These are phyloP conservation scores for Sebastes oblongus DNA, from an alignment of 2,797 vertebrate genomes.

Conservation along the genomic window DNA sequence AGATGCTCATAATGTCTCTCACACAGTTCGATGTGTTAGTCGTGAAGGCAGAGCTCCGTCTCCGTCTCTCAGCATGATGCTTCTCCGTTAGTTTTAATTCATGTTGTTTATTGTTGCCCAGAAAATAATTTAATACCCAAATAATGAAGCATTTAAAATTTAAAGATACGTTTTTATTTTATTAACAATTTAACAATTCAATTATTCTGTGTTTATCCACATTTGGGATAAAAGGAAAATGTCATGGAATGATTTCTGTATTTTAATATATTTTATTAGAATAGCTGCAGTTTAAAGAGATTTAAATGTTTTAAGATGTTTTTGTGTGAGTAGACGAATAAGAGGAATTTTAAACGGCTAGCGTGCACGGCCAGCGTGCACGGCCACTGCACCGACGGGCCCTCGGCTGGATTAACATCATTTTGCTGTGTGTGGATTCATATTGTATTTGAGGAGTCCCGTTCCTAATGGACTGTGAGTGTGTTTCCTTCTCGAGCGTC, in stretches of 20 bases:
- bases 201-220: background rate
- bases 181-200: background rate
- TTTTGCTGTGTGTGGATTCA: slow-evolving; percentile 60
- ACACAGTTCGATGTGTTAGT: slow-evolving; percentile 48
- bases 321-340: background rate
- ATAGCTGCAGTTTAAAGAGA: slow-evolving; percentile 2
- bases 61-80: slow-evolving; percentile 61
- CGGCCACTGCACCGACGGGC: background rate
- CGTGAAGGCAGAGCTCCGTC: slow-evolving; percentile 38
- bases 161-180: background rate
- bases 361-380: background rate
- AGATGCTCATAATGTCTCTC: slow-evolving; percentile 60
- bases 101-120: background rate
- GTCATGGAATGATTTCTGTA: background rate
- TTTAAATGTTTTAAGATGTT: too few relatives aligned
- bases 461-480: slow-evolving; percentile 64
- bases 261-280: background rate
- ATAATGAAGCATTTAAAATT: background rate
- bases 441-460: slow-evolving; percentile 56
- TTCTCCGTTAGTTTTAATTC: background rate
- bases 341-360: background rate
- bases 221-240: background rate
- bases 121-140: background rate
- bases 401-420: slow-evolving; percentile 53
- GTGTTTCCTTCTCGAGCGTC: slow-evolving; percentile 64